Evolutionary conservation across 2,888 invertebrate genomes (phyloP), one percentile per base, ranked within the genome.

Genomic region (Linnaemya vulpina): DNA sequence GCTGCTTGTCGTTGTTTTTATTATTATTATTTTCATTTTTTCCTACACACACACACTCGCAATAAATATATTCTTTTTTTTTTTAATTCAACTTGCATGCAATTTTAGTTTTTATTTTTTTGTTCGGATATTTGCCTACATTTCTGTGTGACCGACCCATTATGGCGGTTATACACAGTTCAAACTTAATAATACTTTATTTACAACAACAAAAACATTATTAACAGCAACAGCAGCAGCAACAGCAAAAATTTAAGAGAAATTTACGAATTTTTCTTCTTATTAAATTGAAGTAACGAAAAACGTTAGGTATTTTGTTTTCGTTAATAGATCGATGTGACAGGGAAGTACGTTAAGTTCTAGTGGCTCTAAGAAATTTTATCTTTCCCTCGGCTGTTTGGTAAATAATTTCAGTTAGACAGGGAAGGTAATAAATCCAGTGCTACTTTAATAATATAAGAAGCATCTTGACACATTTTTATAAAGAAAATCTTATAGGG

Each of bases 141-240:
- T 70, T 84, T 80, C 87, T 87, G 82, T 87, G 85, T 78, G 85
- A 85, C 85, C 85, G 82, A 82, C 85, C 85, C 82, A 85, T 85
- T 82, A 85, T 82, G 85, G 82, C 46, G 85, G 82, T 78, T 82
- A 82, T 78, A 81, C 85, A 85, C 74, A 85, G 85, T 85, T 85
- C 82, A 82, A 82, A 82, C 74, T 85, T 85, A 85, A 85, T 82
- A 82, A 82, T 82, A 75, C 78, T 82, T 81, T 79, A 71, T 51
- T 68, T 58, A 79, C 77, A 81, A 75, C 78, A 82, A 78, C 73
- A 65, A 60, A 62, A 75, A 55, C 67, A 46, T 38, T 67, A 67
- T 67, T 46, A 67, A 43, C 76, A 55, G 35, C 46, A 58, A 22
- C 65, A 46, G 43, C 43, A 63, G 0, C 51, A 70, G 9, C 8